Evolutionary conservation across 2,888 invertebrate genomes (phyloP).

Genomic region (Phymatocera aterrima): DNA sequence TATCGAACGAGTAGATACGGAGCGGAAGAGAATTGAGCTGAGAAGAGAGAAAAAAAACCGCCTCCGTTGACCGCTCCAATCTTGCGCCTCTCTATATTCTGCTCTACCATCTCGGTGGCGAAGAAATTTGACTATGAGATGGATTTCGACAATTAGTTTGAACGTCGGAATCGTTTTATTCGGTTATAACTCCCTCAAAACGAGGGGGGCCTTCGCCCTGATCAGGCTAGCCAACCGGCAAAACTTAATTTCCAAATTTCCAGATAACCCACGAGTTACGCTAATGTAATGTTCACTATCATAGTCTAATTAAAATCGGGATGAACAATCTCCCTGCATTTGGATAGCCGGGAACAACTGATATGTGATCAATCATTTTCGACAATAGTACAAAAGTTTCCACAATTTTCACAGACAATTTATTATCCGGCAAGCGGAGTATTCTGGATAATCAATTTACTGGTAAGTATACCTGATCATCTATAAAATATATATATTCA

Average conservation of each 20-base stretch:
- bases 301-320: neutral
- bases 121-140: constrained; percentile 2
- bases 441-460: too few relatives aligned
- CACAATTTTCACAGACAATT: neutral
- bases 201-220: neutral
- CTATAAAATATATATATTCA: too few relatives aligned
- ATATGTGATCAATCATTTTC: neutral
- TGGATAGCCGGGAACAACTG: too few relatives aligned
- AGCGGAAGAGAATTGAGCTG: neutral
- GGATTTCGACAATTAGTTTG: constrained; percentile 17
- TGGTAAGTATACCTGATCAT: too few relatives aligned
- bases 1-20: too few relatives aligned
- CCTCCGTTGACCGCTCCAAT: neutral
- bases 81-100: neutral
- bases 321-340: neutral
- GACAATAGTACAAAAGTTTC: neutral
- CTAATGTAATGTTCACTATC: constrained; percentile 14
- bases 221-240: constrained; percentile 6
- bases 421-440: too few relatives aligned
- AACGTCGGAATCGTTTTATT: constrained; percentile 10
- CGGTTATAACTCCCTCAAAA: constrained; percentile 23
- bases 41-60: neutral
- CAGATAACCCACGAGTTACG: constrained; percentile 4
- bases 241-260: neutral
- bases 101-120: neutral